These are phyloP conservation scores for Brachylomia viminalis DNA, from an alignment of 2,888 invertebrate genomes.

Conservation along the genomic window DNA sequence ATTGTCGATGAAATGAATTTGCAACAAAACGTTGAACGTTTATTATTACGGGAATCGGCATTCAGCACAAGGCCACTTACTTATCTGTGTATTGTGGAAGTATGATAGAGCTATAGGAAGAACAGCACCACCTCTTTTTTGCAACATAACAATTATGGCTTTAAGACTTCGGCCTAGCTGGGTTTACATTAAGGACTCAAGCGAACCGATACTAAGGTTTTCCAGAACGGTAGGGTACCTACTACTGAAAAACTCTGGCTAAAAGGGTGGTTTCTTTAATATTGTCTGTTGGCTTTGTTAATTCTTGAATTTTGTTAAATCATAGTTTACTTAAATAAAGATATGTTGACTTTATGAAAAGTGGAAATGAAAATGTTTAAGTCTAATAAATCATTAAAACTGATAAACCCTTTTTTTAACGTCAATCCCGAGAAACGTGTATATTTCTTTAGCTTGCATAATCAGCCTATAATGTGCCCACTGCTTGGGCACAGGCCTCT, in stretches of 20 bases:
- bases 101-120: background rate
- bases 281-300: background rate
- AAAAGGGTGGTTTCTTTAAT: background rate
- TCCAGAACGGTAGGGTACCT: background rate
- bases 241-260: background rate
- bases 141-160: background rate
- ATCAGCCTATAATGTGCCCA: too few species aligned
- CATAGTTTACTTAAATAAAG: background rate
- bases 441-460: background rate
- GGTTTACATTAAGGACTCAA: background rate
- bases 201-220: background rate
- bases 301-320: background rate
- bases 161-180: background rate
- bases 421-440: background rate
- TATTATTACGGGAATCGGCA: background rate
- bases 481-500: too few species aligned
- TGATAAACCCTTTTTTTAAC: background rate
- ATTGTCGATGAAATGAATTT: background rate
- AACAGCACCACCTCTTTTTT: background rate
- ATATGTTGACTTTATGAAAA: background rate
- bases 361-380: background rate
- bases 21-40: background rate
- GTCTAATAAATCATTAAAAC: constrained; percentile 11
- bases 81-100: background rate
- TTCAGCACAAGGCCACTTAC: background rate